Evolutionary conservation across 1,140 invertebrate genomes (phyloP).

Genomic region (Nautilus pompilius): DNA sequence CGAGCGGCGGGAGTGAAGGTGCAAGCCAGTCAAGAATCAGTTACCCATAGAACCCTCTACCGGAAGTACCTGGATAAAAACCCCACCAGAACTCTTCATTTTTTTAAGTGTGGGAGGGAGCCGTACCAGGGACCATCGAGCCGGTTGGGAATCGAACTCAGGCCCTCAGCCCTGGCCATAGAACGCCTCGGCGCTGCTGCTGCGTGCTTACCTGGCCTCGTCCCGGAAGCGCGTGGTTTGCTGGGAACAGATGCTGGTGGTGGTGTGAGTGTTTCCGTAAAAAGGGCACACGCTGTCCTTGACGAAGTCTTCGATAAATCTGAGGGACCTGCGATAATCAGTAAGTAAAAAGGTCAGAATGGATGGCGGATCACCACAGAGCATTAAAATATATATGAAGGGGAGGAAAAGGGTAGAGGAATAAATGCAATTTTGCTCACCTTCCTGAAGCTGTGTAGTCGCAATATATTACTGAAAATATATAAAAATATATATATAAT

Average conservation of each 20-base stretch:
- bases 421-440: background rate
- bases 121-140: no score
- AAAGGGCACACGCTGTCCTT: conserved; percentile 73
- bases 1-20: no score
- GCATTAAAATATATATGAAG: background rate
- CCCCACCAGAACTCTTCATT: no score
- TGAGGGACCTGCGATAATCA: conserved; percentile 58
- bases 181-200: no score
- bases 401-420: background rate
- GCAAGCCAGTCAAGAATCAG: no score
- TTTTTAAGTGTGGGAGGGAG: no score
- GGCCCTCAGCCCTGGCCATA: no score
- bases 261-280: conserved; percentile 77
- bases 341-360: conserved; percentile 1
- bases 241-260: conserved; percentile 74
- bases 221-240: conserved; percentile 78
- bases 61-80: no score
- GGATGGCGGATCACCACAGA: background rate
- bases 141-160: no score
- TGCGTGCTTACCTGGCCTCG: conserved; percentile 63
- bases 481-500: no score
- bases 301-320: conserved; percentile 83
- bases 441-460: conserved; percentile 28
- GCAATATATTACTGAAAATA: conserved; percentile 21
- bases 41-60: no score